phyloP scores from a whole-genome alignment of 2,888 invertebrate species.

The Schizotus pectinicornis region DNA sequence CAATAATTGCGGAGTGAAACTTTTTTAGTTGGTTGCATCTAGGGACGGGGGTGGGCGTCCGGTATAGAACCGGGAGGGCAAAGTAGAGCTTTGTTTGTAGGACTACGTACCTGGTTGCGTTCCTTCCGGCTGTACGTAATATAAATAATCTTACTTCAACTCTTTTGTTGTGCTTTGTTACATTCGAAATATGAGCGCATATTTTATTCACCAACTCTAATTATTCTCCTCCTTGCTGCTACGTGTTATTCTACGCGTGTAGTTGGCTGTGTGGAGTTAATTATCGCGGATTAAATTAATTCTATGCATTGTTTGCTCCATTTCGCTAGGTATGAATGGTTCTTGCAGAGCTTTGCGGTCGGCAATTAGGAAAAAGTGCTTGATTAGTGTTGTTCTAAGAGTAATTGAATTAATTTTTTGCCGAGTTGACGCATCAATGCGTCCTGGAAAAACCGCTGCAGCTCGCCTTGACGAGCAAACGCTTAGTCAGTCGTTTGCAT shows the following conservation, averaged over 20 bases:
- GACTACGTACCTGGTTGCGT: slow-evolving; percentile 39
- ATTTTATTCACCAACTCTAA: slow-evolving; percentile 45
- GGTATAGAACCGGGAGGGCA: background rate
- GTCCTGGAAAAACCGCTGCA: slow-evolving; percentile 4
- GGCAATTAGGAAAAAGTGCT: no score
- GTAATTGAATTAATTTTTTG: slow-evolving; percentile 1
- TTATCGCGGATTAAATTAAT: slow-evolving; percentile 32
- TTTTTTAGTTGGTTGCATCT: slow-evolving; percentile 4
- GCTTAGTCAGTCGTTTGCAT: slow-evolving; percentile 39
- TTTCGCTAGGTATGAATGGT: slow-evolving; percentile 9
- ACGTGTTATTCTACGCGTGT: slow-evolving; percentile 29
- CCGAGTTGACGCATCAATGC: slow-evolving; percentile 8
- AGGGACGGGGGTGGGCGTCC: slow-evolving; percentile 12
- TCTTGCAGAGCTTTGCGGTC: background rate
- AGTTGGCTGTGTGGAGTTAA: slow-evolving; percentile 27
- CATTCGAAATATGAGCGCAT: slow-evolving; percentile 43
- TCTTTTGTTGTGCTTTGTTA: slow-evolving; percentile 44
- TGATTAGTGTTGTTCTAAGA: background rate
- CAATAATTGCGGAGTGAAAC: slow-evolving; percentile 9
- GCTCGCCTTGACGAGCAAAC: slow-evolving; percentile 26
- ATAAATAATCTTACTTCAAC: slow-evolving; percentile 47
- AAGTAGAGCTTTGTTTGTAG: slow-evolving; percentile 27
- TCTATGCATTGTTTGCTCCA: slow-evolving; percentile 25
- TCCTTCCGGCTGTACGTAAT: slow-evolving; percentile 45
- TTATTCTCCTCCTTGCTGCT: slow-evolving; percentile 38